phyloP scores from a whole-genome alignment of 2,888 invertebrate species.

The Spicauda simplicius region DNA sequence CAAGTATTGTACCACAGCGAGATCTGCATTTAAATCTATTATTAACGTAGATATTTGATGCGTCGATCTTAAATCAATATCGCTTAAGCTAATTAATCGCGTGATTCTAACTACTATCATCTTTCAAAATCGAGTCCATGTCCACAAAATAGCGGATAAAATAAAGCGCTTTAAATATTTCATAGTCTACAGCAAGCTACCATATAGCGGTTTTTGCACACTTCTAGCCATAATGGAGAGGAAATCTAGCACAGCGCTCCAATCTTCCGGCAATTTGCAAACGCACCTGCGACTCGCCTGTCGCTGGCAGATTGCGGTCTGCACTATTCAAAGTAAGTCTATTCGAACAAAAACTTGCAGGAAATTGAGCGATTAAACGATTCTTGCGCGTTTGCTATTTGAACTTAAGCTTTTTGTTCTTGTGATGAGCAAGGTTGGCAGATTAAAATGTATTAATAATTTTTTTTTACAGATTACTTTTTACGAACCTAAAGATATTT shows the following conservation, averaged over 20 bases:
- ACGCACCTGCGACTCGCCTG: constrained; percentile 34
- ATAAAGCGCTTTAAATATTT: neutral
- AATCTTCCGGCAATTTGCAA: constrained; percentile 38
- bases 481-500: too few relatives aligned
- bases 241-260: constrained; percentile 30
- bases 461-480: too few relatives aligned
- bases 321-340: constrained; percentile 9
- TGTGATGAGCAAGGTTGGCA: too few relatives aligned
- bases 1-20: too few relatives aligned
- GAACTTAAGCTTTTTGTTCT: neutral
- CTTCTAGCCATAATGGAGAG: constrained; percentile 8
- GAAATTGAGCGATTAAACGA: constrained; percentile 25
- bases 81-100: too few relatives aligned
- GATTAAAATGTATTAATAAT: too few relatives aligned
- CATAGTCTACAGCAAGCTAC: neutral
- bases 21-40: too few relatives aligned
- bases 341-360: constrained; percentile 24
- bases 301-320: constrained; percentile 34
- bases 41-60: too few relatives aligned
- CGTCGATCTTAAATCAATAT: too few relatives aligned
- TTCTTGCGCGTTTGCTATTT: constrained; percentile 10
- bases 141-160: neutral
- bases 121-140: too few relatives aligned
- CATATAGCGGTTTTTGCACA: neutral
- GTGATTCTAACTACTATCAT: too few relatives aligned